These are phyloP conservation scores for Thera britannica DNA, from an alignment of 2,888 invertebrate species.

Conservation along the genomic window DNA sequence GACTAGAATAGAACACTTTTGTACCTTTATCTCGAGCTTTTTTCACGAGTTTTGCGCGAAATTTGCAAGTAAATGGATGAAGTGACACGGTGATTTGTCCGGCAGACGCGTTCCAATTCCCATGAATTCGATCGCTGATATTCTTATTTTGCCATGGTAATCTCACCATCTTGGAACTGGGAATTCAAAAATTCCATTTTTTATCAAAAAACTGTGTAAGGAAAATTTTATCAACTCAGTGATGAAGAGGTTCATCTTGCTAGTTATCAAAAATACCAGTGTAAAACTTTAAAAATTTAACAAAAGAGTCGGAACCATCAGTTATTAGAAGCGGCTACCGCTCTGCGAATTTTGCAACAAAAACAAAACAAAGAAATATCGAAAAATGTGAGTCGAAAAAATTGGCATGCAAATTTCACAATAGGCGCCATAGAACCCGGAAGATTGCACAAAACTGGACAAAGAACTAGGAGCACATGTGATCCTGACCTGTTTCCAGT, in stretches of 20 bases:
- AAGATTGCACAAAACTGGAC: conserved; percentile 77
- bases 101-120: conserved; percentile 71
- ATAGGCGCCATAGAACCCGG: conserved; percentile 69
- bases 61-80: conserved; percentile 83
- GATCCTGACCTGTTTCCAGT: conserved; percentile 81
- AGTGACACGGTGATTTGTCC: conserved; percentile 81
- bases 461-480: conserved; percentile 77
- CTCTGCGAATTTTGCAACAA: conserved; percentile 39
- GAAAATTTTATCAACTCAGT: neutral
- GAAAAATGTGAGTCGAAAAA: conserved; percentile 62
- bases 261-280: neutral
- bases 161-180: conserved; percentile 43
- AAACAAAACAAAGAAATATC: conserved; percentile 54
- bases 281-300: neutral
- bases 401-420: conserved; percentile 72
- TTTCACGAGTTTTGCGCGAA: conserved; percentile 81
- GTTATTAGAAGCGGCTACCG: conserved; percentile 25
- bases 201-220: neutral
- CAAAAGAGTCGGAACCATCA: conserved; percentile 1
- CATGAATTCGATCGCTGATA: conserved; percentile 68
- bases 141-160: conserved; percentile 47
- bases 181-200: neutral
- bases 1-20: conserved; percentile 85
- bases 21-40: conserved; percentile 82
- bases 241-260: neutral